Evolutionary conservation across 2,888 invertebrate genomes (phyloP), one percentile per base, ranked within the genome.

Genomic region (Erannis defoliaria): DNA sequence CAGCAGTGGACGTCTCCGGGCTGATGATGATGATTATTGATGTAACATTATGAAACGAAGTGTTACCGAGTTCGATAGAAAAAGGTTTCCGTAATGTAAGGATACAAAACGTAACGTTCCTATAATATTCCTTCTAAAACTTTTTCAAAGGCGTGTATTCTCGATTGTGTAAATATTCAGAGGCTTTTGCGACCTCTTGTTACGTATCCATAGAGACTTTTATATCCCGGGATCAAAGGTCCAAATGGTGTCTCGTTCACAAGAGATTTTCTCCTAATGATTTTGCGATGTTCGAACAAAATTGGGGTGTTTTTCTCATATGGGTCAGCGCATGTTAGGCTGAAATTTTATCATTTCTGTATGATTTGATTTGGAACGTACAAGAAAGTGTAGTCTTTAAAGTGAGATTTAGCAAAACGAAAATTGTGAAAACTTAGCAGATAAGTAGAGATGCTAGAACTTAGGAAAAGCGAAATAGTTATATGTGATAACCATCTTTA

Each of bases 251-350:
- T 84, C 81, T 79, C 81, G 81, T 85, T 82, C 80, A 81, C 80
- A 82, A 84, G 84, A 55, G 80, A 81, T 82, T 77, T 72, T 74
- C 67, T 61, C 71, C 74, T 82, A 81, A 83, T 82, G 79, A 82
- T 79, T 61, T 55, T 45, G 61, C 45, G 40, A 55, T 51, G 55
- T 61, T 61, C 55, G 50, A 51, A 55, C 45, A 29, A 38, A 55
- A 55, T 61, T 55, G 61, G 61, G 55, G 38, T 51, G 33, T 43
- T 61, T 61, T 50, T 55, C 37, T 50, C 48, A 38, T 55, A 6
- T 50, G 31, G 61, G 55, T 50, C 55, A 55, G 12, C 50, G 37
- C 43, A 19, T 19, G 37, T 54, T 48, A 9, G 48, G 31, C 21
- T 33, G n/a, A 26, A 35, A 42, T 40, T 31, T 21, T 49, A 18